Conservation (phyloP, 2,113 vertebrate species). For the Perccottus glenii region DNA sequence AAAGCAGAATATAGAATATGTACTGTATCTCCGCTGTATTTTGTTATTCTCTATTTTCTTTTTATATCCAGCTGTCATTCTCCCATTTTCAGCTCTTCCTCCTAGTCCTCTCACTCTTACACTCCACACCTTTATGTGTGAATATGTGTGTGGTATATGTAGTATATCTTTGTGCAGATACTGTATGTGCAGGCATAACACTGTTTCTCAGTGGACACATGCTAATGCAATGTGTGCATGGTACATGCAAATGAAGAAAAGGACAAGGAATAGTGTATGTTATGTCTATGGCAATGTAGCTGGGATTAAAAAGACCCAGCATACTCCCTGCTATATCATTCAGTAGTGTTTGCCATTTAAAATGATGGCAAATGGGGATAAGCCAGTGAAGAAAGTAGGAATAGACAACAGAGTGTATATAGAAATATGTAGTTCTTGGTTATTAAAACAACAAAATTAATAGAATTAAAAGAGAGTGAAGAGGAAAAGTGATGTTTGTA, state of each 20-base stretch:
- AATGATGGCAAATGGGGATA: not conserved
- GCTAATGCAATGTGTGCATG: constrained; percentile 6
- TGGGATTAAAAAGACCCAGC: not conserved
- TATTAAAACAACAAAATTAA: constrained; percentile 8
- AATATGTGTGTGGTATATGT: not conserved
- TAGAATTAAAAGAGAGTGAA: not conserved
- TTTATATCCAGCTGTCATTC: constrained; percentile 41
- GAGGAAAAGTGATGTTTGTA: constrained; percentile 17
- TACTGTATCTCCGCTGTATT: constrained; percentile 16
- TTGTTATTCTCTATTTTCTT: constrained; percentile 19
- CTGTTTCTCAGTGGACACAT: not conserved
- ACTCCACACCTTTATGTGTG: constrained; percentile 26
- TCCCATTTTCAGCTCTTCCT: constrained; percentile 15
- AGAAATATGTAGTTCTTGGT: too few relatives aligned
- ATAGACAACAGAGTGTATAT: not conserved
- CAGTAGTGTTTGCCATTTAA: not conserved
- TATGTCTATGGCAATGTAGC: not conserved
- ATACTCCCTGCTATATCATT: not conserved
- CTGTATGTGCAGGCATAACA: not conserved
- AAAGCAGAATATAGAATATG: constrained; percentile 44
- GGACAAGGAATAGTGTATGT: not conserved
- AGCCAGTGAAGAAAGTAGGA: not conserved
- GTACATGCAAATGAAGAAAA: constrained; percentile 13
- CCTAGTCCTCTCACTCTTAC: constrained; percentile 17
- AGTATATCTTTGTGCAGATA: constrained; percentile 9